Evolutionary conservation across 2,113 vertebrate species (phyloP).

Genomic region (Isichthys henryi): DNA sequence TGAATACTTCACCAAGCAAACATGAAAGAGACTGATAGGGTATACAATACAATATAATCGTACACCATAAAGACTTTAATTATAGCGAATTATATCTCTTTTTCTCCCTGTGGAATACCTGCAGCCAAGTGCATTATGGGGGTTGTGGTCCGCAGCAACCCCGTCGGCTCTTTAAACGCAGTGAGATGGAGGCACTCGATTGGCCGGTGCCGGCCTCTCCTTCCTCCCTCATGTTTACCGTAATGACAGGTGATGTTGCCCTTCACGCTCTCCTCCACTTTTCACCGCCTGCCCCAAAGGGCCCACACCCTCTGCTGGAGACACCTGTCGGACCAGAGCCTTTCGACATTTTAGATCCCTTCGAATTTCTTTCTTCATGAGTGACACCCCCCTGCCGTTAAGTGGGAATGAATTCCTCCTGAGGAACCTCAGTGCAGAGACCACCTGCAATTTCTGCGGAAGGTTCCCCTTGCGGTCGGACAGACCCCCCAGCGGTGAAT

Average conservation of each 20-base stretch:
- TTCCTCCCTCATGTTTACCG: slow-evolving; percentile 7
- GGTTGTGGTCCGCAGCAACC: not conserved
- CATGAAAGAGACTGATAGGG: not conserved
- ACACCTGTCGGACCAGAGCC: not conserved
- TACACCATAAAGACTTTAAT: not conserved
- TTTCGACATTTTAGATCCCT: not conserved
- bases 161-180: not conserved
- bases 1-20: not conserved
- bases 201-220: not conserved
- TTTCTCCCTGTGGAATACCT: not conserved
- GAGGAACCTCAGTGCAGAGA: not conserved
- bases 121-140: not conserved
- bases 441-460: not conserved
- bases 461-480: not conserved
- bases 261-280: not conserved
- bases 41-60: not conserved
- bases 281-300: not conserved
- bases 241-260: not conserved
- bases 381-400: not conserved
- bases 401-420: not conserved
- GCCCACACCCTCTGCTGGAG: not conserved
- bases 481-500: not conserved
- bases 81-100: not conserved
- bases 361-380: not conserved
- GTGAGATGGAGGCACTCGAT: not conserved